A percentile compares a stretch with the other conserved stretches of the same genome.
phyloP scores from a whole-genome alignment of 2,113 vertebrate genomes.

The Jaculus jaculus region DNA sequence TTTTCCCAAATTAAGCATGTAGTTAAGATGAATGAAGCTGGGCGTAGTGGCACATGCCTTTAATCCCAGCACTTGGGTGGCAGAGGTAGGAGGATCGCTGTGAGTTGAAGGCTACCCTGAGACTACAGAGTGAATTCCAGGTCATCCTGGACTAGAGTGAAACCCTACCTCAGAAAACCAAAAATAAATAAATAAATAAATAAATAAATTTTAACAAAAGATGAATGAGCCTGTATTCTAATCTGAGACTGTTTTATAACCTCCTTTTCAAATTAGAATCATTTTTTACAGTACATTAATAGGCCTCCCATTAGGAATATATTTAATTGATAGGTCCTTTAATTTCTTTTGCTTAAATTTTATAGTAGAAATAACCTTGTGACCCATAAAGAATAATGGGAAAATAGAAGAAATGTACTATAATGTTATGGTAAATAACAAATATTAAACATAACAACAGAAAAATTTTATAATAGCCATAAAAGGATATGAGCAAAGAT shows the following conservation, averaged over 20 bases:
- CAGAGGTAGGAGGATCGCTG: too few relatives aligned
- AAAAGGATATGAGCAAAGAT: neutral
- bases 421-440: neutral
- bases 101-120: too few relatives aligned
- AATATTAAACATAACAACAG: conserved; percentile 20
- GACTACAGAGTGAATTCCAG: too few relatives aligned
- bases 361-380: neutral
- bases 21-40: neutral
- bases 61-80: too few relatives aligned
- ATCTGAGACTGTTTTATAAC: neutral
- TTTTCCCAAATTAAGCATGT: neutral
- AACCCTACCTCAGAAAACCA: too few relatives aligned
- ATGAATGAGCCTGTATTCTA: neutral
- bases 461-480: neutral
- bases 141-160: too few relatives aligned
- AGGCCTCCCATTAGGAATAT: conserved; percentile 15
- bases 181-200: too few relatives aligned
- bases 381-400: conserved; percentile 19
- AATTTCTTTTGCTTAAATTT: neutral
- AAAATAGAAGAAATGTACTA: neutral
- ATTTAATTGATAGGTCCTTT: neutral
- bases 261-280: conserved; percentile 7
- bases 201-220: too few relatives aligned
- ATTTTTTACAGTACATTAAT: neutral
- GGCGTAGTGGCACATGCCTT: too few relatives aligned